Evolutionary conservation across 2,888 invertebrate species (phyloP), one percentile per base, ranked within the genome.

Genomic region (Torymus aiolomorphi): DNA sequence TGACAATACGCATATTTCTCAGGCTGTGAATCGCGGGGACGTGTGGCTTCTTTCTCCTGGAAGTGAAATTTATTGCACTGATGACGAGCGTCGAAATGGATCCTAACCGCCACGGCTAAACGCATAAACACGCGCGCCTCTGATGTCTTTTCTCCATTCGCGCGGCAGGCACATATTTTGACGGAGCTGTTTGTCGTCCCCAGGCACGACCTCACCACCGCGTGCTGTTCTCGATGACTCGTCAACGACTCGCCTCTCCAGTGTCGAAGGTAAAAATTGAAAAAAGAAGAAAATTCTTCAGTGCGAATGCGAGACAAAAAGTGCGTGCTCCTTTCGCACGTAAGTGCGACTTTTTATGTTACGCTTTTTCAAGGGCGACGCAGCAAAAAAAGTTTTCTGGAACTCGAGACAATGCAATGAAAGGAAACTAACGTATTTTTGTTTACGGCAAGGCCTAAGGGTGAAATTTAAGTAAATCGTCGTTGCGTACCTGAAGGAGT

Each of bases 71-170:
- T 79, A 79, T 66, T 5, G 61, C 66, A 66, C 54, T 24, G 71
- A 63, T 79, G 75, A 72, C 71, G 76, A 63, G 61, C 16, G 3
- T 42, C 72, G n/a, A 72, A 78, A 73, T 76, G 70, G 70, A 70
- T 57, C 54, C 57, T 71, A 52, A 71, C 67, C 75, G 65, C n/a
- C 4, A n/a, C 5, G 31, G 14, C 61, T 66, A 70, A 76, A 54
- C 75, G n/a, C 13, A 52, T 62, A 69, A 42, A 12, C 31, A 13
- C 49, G 16, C 69, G 24, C n/a, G 13, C n/a, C 13, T 24, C 49
- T 20, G 49, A 20, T 20, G 20, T 20, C 20, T 20, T 31, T 31
- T 31, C 31, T 31, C 31, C 31, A 3, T 31, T 31, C 31, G 31
- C 8, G 31, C 31, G 8, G 31, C 31, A 3, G 31, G 31, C 31